These are phyloP conservation scores for Pogonus chalceus DNA, from an alignment of 1,140 invertebrate species.

Conservation along the genomic window DNA sequence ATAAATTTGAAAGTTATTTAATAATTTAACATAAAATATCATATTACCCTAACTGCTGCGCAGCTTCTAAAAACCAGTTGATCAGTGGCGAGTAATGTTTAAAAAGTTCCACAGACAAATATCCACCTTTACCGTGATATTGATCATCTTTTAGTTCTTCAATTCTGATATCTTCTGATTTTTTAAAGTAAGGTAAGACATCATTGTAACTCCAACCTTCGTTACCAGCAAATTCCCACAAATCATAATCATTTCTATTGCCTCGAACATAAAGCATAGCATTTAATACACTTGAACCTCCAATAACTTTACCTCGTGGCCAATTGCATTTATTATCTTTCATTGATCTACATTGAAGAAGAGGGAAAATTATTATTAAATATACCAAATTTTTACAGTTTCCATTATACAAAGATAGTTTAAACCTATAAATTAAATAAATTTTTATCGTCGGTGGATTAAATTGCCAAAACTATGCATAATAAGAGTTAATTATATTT, in stretches of 20 bases:
- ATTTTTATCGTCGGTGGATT: too few relatives aligned
- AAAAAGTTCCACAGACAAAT: constrained; percentile 55
- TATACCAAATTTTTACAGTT: too few relatives aligned
- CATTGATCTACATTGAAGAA: constrained; percentile 59
- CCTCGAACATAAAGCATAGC: constrained; percentile 85
- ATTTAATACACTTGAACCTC: constrained; percentile 75
- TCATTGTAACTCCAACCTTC: constrained; percentile 64
- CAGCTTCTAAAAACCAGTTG: constrained; percentile 56
- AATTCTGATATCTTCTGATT: constrained; percentile 60
- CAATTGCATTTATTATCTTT: constrained; percentile 50
- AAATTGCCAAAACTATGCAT: too few relatives aligned
- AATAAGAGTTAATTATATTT: too few relatives aligned
- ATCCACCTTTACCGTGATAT: constrained; percentile 60
- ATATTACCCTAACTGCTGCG: constrained; percentile 50
- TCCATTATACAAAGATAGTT: too few relatives aligned
- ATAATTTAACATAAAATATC: too few relatives aligned
- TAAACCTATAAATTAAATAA: too few relatives aligned
- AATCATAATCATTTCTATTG: constrained; percentile 74
- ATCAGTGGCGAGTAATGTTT: constrained; percentile 50
- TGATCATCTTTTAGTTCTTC: constrained; percentile 42
- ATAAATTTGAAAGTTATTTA: too few relatives aligned
- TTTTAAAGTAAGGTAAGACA: constrained; percentile 73
- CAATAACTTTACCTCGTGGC: constrained; percentile 67
- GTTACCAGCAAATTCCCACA: constrained; percentile 64
- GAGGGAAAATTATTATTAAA: too few relatives aligned